These are phyloP conservation scores for Iselma pallidipennis DNA, from an alignment of 2,888 invertebrate species.

Conservation along the genomic window DNA sequence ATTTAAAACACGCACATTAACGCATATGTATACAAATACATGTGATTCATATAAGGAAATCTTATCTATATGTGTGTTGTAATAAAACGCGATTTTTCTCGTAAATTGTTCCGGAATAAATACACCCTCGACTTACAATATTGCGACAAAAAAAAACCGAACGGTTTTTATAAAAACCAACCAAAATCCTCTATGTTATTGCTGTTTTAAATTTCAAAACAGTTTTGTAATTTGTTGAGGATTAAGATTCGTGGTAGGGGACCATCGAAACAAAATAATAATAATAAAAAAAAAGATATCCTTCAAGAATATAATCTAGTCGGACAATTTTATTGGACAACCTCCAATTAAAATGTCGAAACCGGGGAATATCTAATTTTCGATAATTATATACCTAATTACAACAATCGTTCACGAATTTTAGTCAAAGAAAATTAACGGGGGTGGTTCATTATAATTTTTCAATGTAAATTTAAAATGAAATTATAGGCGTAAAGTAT, in stretches of 20 bases:
- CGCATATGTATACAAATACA: no score
- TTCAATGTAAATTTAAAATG: neutral
- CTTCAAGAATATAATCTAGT: slow-evolving; percentile 1
- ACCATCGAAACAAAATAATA: no score
- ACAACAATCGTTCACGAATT: no score
- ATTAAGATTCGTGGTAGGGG: no score
- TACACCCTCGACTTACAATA: neutral
- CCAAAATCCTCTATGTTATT: neutral
- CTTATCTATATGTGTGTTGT: neutral
- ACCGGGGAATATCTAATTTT: no score
- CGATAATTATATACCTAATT: no score
- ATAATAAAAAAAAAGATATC: neutral
- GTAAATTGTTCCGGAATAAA: neutral
- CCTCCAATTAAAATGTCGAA: neutral
- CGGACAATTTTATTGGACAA: neutral
- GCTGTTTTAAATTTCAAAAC: slow-evolving; percentile 7
- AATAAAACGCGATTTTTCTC: neutral
- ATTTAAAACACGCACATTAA: neutral
- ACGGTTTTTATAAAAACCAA: neutral
- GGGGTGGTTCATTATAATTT: no score
- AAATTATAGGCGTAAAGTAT: neutral
- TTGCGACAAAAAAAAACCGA: neutral
- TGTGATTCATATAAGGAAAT: neutral
- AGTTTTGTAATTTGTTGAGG: slow-evolving; percentile 8
- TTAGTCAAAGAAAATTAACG: no score